phyloP scores from a whole-genome alignment of 64 coral and sea anemone genomes.

The Cladopsammia gracilis region DNA sequence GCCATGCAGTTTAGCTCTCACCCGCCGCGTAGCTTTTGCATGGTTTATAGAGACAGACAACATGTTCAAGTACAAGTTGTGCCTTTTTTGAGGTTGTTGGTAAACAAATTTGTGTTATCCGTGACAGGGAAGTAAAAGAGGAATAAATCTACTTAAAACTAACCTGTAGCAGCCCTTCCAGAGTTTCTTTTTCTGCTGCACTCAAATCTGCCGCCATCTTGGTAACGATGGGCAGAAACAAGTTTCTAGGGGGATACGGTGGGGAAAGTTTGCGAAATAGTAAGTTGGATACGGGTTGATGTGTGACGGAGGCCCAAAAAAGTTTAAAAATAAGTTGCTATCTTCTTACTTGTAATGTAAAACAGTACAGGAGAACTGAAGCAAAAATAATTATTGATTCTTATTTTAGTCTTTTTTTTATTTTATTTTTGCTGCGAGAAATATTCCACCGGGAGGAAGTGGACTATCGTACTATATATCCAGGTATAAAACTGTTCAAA shows the following conservation, averaged over 20 bases:
- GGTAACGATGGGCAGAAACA: neutral
- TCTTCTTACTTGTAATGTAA: too few species aligned
- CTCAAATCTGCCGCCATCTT: slow-evolving; percentile 96
- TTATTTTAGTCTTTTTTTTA: too few species aligned
- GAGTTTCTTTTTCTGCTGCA: slow-evolving; percentile 41
- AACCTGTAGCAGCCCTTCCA: slow-evolving; percentile 75
- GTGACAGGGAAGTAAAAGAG: neutral
- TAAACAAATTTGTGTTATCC: neutral
- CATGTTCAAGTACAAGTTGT: neutral
- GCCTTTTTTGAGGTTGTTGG: neutral
- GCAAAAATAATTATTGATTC: too few species aligned
- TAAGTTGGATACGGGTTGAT: too few species aligned
- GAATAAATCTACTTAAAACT: neutral
- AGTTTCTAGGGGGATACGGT: neutral
- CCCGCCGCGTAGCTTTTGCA: too few species aligned
- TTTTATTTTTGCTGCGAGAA: neutral
- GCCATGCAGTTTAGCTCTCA: too few species aligned
- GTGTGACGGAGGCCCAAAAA: too few species aligned
- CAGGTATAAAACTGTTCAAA: too few species aligned
- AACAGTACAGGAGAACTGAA: too few species aligned
- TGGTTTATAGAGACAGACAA: too few species aligned
- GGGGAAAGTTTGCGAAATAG: neutral
- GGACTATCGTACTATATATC: neutral
- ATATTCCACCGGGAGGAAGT: neutral
- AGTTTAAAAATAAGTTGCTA: too few species aligned